A percentile compares a stretch with the other conserved stretches of the same genome.
Conservation (phyloP, 1,140 invertebrate genomes). For the Drosophila albomicans region DNA sequence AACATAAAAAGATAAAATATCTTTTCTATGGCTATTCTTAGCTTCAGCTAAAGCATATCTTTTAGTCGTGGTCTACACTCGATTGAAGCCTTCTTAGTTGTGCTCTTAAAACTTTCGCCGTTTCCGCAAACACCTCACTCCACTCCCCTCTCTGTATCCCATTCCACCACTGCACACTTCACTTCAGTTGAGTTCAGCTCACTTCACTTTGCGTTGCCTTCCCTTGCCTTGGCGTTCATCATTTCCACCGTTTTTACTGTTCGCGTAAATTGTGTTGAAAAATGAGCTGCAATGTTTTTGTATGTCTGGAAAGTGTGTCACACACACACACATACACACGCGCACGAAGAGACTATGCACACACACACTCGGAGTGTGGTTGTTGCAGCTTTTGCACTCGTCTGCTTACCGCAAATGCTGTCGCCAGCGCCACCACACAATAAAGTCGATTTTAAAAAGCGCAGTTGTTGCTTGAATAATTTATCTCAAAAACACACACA, state of each 20-base stretch:
- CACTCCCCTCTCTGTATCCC: neutral
- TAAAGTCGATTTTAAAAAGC: slow-evolving; percentile 71
- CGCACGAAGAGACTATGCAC: neutral
- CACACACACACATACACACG: slow-evolving; percentile 38
- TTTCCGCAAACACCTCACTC: slow-evolving; percentile 35
- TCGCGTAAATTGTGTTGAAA: slow-evolving; percentile 50
- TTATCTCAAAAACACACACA: slow-evolving; percentile 52
- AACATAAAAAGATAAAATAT: too few species aligned
- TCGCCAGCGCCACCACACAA: slow-evolving; percentile 56
- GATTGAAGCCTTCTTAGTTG: neutral
- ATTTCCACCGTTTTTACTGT: slow-evolving; percentile 31
- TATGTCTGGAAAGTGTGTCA: slow-evolving; percentile 69
- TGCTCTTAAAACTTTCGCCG: slow-evolving; percentile 54
- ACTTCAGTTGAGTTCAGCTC: neutral
- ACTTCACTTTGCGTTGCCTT: neutral
- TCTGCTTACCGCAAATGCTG: slow-evolving; percentile 56
- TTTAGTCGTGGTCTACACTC: neutral
- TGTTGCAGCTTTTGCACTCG: slow-evolving; percentile 52
- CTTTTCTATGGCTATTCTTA: neutral
- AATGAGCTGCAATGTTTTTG: slow-evolving; percentile 68
- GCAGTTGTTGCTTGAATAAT: slow-evolving; percentile 79
- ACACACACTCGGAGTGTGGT: slow-evolving; percentile 32
- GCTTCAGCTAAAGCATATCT: neutral
- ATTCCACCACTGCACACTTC: neutral
- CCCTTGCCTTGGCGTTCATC: slow-evolving; percentile 11